Conservation (phyloP, 2,888 invertebrate species). For the Peribatodes rhomboidaria region DNA sequence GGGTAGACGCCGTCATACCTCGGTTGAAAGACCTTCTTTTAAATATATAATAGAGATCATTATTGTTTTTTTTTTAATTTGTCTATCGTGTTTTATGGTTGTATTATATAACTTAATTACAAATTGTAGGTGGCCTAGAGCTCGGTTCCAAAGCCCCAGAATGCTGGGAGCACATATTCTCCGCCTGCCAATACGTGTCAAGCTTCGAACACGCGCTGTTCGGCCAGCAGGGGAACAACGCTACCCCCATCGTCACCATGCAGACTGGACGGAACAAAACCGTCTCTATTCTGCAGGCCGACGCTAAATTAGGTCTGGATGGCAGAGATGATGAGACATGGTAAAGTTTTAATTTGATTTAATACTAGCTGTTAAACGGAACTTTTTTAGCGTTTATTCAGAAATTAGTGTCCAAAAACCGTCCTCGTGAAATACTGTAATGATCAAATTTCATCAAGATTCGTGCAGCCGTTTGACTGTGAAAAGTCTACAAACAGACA, state of each 20-base stretch:
- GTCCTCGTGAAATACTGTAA: too few relatives aligned
- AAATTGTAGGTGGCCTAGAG: conserved; percentile 90
- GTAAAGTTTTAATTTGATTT: conserved; percentile 70
- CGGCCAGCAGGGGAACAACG: conserved; percentile 91
- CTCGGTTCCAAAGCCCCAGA: conserved; percentile 96
- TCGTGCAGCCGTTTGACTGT: too few relatives aligned
- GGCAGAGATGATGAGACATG: conserved; percentile 91
- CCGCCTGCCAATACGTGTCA: conserved; percentile 96
- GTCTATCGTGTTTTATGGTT: too few relatives aligned
- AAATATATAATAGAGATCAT: too few relatives aligned
- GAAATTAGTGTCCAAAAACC: too few relatives aligned
- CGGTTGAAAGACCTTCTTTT: too few relatives aligned
- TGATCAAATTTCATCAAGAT: too few relatives aligned
- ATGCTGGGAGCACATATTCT: conserved; percentile 98
- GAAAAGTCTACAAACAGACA: too few relatives aligned
- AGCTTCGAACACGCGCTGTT: conserved; percentile 96
- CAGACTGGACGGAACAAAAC: conserved; percentile 88
- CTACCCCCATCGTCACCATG: conserved; percentile 88
- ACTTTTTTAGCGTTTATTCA: too few relatives aligned
- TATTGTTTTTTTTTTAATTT: too few relatives aligned
- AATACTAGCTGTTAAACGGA: too few relatives aligned
- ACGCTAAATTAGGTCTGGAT: conserved; percentile 83
- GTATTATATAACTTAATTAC: background rate
- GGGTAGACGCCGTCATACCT: too few relatives aligned
- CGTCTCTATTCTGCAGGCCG: conserved; percentile 87